Evolutionary conservation across 2,888 invertebrate species (phyloP).

Genomic region (Drosophila anomelani): DNA sequence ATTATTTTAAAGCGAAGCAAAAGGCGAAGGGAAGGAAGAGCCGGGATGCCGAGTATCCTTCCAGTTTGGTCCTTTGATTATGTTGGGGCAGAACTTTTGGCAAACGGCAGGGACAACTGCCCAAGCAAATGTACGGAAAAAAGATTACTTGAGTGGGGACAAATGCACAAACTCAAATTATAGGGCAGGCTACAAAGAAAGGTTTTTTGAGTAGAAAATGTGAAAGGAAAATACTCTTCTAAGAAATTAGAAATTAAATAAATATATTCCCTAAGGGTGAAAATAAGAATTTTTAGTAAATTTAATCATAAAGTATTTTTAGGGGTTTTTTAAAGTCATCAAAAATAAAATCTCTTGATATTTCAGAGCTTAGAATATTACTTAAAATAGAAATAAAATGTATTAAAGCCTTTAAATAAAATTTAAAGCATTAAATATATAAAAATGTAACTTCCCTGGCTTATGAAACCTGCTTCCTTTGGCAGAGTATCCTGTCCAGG

Average conservation of each 20-base stretch:
- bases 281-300: neutral
- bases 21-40: neutral
- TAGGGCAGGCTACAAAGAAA: conserved; percentile 2
- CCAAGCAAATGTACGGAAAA: conserved; percentile 41
- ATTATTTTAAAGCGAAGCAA: conserved; percentile 65
- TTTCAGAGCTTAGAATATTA: neutral
- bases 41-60: conserved; percentile 4
- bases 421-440: neutral
- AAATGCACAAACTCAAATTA: conserved; percentile 26
- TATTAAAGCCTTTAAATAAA: neutral
- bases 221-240: neutral
- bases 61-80: conserved; percentile 52
- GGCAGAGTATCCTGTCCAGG: conserved; percentile 25
- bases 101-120: conserved; percentile 49
- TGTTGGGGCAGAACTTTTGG: conserved; percentile 45
- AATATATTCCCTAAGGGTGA: neutral
- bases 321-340: too few relatives aligned
- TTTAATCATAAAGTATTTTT: neutral
- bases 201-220: neutral
- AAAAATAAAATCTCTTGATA: neutral
- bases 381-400: neutral
- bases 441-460: neutral
- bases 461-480: neutral
- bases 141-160: conserved; percentile 55
- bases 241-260: neutral